These are phyloP conservation scores for Orycteropus afer DNA, from an alignment of 2,113 vertebrate species.

Conservation along the genomic window DNA sequence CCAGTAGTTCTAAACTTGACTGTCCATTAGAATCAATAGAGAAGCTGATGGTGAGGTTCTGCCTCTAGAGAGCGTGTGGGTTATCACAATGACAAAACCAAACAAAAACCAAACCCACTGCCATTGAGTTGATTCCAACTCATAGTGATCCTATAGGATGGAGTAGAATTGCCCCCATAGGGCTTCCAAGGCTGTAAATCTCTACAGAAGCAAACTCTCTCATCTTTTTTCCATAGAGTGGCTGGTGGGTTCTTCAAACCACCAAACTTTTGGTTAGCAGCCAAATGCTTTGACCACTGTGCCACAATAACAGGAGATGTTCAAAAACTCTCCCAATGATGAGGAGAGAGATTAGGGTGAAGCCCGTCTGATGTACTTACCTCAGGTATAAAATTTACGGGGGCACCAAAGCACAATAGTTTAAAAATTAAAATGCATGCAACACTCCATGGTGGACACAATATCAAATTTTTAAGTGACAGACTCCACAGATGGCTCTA, in stretches of 20 bases:
- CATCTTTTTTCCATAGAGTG: no score
- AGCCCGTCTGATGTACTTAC: not conserved
- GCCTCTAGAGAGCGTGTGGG: not conserved
- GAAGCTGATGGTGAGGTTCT: no score
- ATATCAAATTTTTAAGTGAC: not conserved
- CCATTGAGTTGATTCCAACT: no score
- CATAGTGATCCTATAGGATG: no score
- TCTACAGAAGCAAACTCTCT: no score
- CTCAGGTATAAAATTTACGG: not conserved
- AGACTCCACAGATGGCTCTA: not conserved
- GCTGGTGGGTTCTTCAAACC: no score
- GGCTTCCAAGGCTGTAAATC: no score
- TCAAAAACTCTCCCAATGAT: not conserved
- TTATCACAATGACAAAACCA: not conserved
- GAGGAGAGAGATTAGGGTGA: not conserved
- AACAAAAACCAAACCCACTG: no score
- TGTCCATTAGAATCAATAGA: not conserved
- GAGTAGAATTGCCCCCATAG: no score
- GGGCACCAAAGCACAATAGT: not conserved
- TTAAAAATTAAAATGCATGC: conserved; percentile 3
- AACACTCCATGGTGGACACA: not conserved
- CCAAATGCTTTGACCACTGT: no score
- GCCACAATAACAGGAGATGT: no score
- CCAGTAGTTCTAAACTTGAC: not conserved
- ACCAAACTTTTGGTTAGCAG: no score